These are phyloP conservation scores for Archips xylosteana DNA, from an alignment of 2,888 invertebrate genomes.

Conservation along the genomic window DNA sequence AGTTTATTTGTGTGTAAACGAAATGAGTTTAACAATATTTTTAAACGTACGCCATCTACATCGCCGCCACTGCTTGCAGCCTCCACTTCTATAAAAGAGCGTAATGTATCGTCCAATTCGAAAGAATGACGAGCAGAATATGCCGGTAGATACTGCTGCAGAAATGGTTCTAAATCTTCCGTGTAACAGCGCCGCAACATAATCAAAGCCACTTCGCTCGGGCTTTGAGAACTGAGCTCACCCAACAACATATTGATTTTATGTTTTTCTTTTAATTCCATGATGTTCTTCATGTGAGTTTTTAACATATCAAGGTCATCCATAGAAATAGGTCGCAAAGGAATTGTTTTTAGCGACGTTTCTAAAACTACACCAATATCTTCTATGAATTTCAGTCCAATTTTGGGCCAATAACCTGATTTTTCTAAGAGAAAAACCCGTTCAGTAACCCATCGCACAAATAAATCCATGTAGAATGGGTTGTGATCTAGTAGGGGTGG, in stretches of 20 bases:
- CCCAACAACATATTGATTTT: conserved; percentile 77
- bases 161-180: conserved; percentile 74
- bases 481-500: conserved; percentile 74
- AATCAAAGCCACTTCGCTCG: conserved; percentile 75
- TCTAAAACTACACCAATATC: conserved; percentile 70
- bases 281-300: conserved; percentile 72
- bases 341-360: conserved; percentile 69
- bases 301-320: conserved; percentile 75
- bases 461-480: conserved; percentile 76
- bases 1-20: conserved; percentile 68
- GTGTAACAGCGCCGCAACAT: conserved; percentile 82
- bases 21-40: conserved; percentile 71
- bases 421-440: conserved; percentile 77
- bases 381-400: conserved; percentile 77
- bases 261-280: conserved; percentile 77
- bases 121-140: conserved; percentile 73
- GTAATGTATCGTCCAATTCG: conserved; percentile 75
- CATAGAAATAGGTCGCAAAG: conserved; percentile 74
- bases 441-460: conserved; percentile 80
- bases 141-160: conserved; percentile 73
- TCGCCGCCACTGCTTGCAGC: conserved; percentile 73
- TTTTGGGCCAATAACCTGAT: conserved; percentile 81
- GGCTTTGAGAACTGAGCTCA: conserved; percentile 73
- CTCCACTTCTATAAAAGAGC: conserved; percentile 75
- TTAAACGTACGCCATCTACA: conserved; percentile 71